Conservation (phyloP, 2,888 invertebrate genomes). For the Gastrophysa polygoni region DNA sequence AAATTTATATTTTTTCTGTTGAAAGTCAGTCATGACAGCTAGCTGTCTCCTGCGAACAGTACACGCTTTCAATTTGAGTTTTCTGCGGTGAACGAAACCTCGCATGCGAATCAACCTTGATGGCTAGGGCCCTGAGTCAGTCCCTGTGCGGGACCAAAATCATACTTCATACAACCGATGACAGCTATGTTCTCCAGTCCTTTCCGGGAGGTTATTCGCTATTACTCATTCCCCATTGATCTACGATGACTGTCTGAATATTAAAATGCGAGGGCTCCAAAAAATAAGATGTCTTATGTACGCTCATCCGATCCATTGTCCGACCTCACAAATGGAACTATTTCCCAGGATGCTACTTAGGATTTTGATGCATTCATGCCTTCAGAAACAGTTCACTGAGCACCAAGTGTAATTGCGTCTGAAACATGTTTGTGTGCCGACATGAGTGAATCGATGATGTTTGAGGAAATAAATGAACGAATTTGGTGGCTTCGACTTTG, state of each 20-base stretch:
- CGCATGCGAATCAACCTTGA: too few relatives aligned
- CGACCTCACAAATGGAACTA: conserved; percentile 29
- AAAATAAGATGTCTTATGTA: conserved; percentile 37
- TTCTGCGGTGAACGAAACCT: conserved; percentile 13
- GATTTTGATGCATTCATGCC: conserved; percentile 5
- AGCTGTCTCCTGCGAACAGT: conserved; percentile 54
- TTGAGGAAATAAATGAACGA: background rate
- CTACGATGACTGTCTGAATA: conserved; percentile 47
- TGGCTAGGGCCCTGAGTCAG: too few relatives aligned
- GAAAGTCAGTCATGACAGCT: too few relatives aligned
- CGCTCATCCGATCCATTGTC: conserved; percentile 20
- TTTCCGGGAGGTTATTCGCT: conserved; percentile 50
- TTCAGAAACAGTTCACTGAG: background rate
- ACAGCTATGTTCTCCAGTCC: conserved; percentile 48
- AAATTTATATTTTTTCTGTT: too few relatives aligned
- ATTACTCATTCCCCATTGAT: conserved; percentile 47
- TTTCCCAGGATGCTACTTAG: conserved; percentile 32
- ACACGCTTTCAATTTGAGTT: conserved; percentile 51
- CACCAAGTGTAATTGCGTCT: background rate
- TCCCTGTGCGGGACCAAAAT: conserved; percentile 41
- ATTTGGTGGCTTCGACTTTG: too few relatives aligned
- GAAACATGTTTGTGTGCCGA: background rate
- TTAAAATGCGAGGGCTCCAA: conserved; percentile 39
- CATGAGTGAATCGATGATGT: background rate
- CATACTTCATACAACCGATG: conserved; percentile 52